These are phyloP conservation scores for Mesorhabditis belari DNA, from an alignment of 2,888 invertebrate genomes.

Conservation along the genomic window DNA sequence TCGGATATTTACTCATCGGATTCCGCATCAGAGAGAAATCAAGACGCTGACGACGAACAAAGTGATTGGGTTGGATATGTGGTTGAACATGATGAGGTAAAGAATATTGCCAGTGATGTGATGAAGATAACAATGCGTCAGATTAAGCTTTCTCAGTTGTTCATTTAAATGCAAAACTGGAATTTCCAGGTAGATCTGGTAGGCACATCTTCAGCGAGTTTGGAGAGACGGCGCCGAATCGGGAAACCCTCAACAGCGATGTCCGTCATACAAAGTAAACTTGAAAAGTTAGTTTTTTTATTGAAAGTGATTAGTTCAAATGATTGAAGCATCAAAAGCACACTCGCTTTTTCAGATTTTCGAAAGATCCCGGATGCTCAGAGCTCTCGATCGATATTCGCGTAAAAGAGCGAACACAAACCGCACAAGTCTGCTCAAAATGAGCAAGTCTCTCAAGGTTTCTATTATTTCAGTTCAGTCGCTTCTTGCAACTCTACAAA, in stretches of 20 bases:
- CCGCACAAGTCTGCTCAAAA: neutral
- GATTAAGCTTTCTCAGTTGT: neutral
- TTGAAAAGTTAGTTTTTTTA: neutral
- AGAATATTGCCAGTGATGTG: slow-evolving; percentile 11
- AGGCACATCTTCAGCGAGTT: neutral
- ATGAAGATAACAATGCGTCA: neutral
- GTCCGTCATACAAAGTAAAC: neutral
- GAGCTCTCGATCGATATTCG: neutral
- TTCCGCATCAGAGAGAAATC: slow-evolving; percentile 3
- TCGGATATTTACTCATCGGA: slow-evolving; percentile 4
- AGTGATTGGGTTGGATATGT: slow-evolving; percentile 43
- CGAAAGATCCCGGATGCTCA: neutral
- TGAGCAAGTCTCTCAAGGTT: no score
- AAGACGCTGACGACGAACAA: slow-evolving; percentile 44
- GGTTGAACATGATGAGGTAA: slow-evolving; percentile 46
- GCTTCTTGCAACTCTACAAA: slow-evolving; percentile 29
- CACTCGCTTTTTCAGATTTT: neutral
- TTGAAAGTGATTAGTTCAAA: neutral
- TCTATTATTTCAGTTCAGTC: slow-evolving; percentile 26
- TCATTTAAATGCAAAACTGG: neutral
- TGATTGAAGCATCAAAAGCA: neutral
- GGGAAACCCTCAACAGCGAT: neutral
- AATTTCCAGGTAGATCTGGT: neutral
- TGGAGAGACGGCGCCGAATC: neutral
- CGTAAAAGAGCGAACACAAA: neutral